Evolutionary conservation across 1,140 invertebrate species (phyloP).

Genomic region (Cotesia typhae): DNA sequence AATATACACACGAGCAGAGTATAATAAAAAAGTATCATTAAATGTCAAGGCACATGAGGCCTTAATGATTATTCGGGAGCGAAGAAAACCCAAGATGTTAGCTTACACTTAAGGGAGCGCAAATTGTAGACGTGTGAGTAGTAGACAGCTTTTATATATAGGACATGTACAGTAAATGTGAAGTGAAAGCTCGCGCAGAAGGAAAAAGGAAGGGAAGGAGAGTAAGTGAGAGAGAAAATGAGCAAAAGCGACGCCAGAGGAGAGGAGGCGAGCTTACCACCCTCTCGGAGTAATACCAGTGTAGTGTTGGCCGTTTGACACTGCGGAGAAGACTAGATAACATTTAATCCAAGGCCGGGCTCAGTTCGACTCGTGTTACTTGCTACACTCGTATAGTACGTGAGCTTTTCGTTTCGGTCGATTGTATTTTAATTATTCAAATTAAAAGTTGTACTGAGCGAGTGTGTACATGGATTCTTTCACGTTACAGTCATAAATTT

Average conservation of each 20-base stretch:
- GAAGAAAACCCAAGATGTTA: too few relatives aligned
- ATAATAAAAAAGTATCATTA: too few relatives aligned
- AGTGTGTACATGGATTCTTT: neutral
- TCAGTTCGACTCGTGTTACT: constrained; percentile 9
- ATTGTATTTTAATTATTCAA: neutral
- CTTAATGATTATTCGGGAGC: too few relatives aligned
- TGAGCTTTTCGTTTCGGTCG: constrained; percentile 1
- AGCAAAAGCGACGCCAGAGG: constrained; percentile 25
- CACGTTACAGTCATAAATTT: neutral
- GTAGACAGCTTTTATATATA: too few relatives aligned
- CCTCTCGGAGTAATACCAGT: constrained; percentile 26
- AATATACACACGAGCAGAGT: too few relatives aligned
- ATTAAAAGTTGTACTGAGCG: neutral
- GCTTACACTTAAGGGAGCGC: too few relatives aligned
- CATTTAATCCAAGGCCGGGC: constrained; percentile 11
- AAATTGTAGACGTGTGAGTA: too few relatives aligned
- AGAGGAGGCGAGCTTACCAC: constrained; percentile 21
- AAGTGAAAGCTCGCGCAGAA: constrained; percentile 4
- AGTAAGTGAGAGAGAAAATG: neutral
- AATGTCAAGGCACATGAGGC: too few relatives aligned
- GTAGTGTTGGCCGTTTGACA: constrained; percentile 34
- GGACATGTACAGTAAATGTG: neutral
- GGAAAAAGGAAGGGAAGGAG: neutral
- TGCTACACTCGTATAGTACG: neutral
- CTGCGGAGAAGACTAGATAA: constrained; percentile 10